These are phyloP conservation scores for Yponomeuta evonymella DNA, from an alignment of 2,888 invertebrate genomes.

Conservation along the genomic window DNA sequence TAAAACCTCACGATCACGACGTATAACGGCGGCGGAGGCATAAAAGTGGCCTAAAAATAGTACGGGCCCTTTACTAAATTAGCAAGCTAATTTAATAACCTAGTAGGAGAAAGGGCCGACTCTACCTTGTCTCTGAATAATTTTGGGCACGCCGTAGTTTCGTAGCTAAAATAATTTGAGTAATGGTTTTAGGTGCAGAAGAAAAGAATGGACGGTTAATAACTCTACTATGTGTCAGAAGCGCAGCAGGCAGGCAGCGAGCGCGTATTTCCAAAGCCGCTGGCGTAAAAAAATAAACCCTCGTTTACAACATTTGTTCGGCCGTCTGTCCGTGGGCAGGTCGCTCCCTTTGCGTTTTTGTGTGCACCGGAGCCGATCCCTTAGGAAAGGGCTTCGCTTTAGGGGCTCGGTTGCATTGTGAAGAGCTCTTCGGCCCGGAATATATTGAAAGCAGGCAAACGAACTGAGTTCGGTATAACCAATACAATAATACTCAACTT, in stretches of 20 bases:
- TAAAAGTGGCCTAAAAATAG: too few species aligned
- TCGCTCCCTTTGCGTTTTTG: conserved; percentile 51
- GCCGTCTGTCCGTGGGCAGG: conserved; percentile 28
- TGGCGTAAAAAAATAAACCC: conserved; percentile 52
- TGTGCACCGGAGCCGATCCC: conserved; percentile 38
- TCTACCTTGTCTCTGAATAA: neutral
- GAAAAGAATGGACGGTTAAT: neutral
- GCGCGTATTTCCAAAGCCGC: neutral
- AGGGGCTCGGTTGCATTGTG: conserved; percentile 30
- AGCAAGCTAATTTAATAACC: too few species aligned
- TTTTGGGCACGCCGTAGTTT: neutral
- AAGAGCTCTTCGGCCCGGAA: conserved; percentile 15
- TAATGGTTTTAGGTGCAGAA: neutral
- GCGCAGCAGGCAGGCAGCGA: conserved; percentile 31
- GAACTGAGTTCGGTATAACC: neutral
- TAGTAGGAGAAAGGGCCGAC: too few species aligned
- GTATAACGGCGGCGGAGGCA: too few species aligned
- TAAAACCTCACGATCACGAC: too few species aligned
- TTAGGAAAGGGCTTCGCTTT: conserved; percentile 36
- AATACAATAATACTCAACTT: neutral
- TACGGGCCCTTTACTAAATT: too few species aligned
- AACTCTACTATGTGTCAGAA: neutral
- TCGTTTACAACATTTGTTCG: conserved; percentile 17
- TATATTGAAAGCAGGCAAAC: conserved; percentile 22
- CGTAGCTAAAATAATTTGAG: neutral